These are phyloP conservation scores for Melikaiella ostensackeni DNA, from an alignment of 2,888 invertebrate genomes.

Conservation along the genomic window DNA sequence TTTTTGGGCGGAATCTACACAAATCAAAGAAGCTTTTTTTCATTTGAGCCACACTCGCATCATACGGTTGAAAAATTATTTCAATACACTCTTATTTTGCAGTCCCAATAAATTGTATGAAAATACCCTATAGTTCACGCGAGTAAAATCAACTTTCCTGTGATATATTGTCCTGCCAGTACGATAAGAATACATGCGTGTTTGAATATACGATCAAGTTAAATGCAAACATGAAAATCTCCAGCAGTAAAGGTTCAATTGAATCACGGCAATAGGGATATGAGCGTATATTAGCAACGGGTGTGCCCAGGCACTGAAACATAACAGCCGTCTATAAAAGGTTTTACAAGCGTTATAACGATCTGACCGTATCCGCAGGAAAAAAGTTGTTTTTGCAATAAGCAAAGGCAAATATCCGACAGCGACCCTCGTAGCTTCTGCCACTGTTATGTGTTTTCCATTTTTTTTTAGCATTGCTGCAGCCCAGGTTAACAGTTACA, in stretches of 20 bases:
- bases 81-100: background rate
- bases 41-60: no score
- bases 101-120: background rate
- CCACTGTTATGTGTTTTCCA: conserved; percentile 32
- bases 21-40: no score
- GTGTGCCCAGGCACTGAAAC: conserved; percentile 46
- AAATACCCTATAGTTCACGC: background rate
- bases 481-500: conserved; percentile 10
- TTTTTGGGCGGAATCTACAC: no score
- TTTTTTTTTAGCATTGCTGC: conserved; percentile 31
- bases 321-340: conserved; percentile 51
- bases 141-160: background rate
- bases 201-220: conserved; percentile 42
- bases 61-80: background rate
- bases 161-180: conserved; percentile 6
- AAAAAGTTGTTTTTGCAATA: conserved; percentile 56
- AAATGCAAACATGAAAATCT: conserved; percentile 58
- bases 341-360: conserved; percentile 55
- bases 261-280: conserved; percentile 40
- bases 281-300: conserved; percentile 45
- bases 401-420: conserved; percentile 54
- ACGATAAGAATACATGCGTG: conserved; percentile 14
- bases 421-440: conserved; percentile 38
- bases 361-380: conserved; percentile 43
- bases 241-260: conserved; percentile 42